Evolutionary conservation across 2,888 invertebrate genomes (phyloP), one percentile per base, ranked within the genome.

Genomic region (Mythimna lalbum): DNA sequence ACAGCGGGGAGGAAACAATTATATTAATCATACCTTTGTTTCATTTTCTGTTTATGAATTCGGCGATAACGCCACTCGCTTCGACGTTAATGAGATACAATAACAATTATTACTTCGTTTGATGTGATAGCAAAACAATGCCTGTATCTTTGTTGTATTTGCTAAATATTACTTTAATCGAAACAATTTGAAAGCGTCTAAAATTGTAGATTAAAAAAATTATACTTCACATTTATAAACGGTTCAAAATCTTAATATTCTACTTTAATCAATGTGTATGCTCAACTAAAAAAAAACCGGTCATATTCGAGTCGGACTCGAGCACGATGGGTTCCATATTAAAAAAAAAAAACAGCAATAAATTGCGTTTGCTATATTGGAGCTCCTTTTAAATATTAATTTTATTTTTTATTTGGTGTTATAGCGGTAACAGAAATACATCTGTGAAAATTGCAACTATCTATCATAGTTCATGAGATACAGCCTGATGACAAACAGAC

Each of bases 1-100:
- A 62, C n/a, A 59, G 17, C 27, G 39, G 43, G 10, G 31, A 62
- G 56, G 62, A 76, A 65, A 65, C 19, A 69, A 76, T 65, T 69
- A 59, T 65, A 47, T 75, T 62, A 80, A 64, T 68, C 43, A 56
- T 67, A 47, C 27, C 47, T 63, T 64, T 65, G 50, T 39, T 61
- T 61, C 27, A 0, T 56, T 50, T 50, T 52, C 33, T 62, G 27
- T 80, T 78, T 68, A 65, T 47, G 36, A 61, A 56, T 62, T 62
- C 47, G 31, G 36, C 36, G 23, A 49, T 60, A 69, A 47, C 39
- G 31, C 27, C 14, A 63, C 43, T 43, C 2, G 55, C 27, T 56
- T 61, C 19, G 23, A 76, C 52, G 19, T 47, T 36, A 75, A 75
- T 53, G 21, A 60, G 21, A 12, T 43, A 57, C 56, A 49, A 76